A percentile compares a stretch with the other conserved stretches of the same genome.
These are phyloP conservation scores for Martes martes DNA, from an alignment of 2,113 vertebrate genomes.

Conservation along the genomic window DNA sequence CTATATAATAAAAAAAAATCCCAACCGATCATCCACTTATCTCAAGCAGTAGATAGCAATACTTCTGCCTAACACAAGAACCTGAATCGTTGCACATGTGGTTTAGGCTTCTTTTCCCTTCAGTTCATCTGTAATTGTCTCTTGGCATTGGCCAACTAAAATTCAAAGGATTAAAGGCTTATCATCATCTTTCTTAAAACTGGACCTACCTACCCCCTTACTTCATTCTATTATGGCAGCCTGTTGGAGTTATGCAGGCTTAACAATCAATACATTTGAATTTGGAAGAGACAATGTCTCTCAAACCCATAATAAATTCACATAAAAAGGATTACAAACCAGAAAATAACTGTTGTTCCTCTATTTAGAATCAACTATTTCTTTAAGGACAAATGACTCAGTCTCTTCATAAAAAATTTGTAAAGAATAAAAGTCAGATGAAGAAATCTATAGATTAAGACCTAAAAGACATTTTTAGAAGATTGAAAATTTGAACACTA, in stretches of 20 bases:
- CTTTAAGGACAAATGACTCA: not conserved
- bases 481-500: not conserved
- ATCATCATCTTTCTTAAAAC: not conserved
- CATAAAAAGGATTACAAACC: not conserved
- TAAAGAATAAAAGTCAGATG: not conserved
- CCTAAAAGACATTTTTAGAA: not conserved
- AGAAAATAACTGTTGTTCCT: not conserved
- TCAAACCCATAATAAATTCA: not conserved
- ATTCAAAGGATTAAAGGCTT: not conserved
- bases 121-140: not conserved
- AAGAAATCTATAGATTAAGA: not conserved
- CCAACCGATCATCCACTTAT: not conserved
- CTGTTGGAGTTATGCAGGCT: not conserved
- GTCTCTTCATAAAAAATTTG: not conserved
- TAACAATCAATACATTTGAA: not conserved
- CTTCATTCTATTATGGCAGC: not conserved
- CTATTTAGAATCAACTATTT: constrained; percentile 3
- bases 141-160: not conserved
- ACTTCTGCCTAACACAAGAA: not conserved
- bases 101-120: not conserved
- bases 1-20: not conserved
- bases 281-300: not conserved
- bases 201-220: not conserved
- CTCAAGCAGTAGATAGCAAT: not conserved
- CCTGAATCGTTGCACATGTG: not conserved